Evolutionary conservation across 2,113 vertebrate genomes (phyloP), one percentile per base, ranked within the genome.

Genomic region (Mesitornis unicolor): DNA sequence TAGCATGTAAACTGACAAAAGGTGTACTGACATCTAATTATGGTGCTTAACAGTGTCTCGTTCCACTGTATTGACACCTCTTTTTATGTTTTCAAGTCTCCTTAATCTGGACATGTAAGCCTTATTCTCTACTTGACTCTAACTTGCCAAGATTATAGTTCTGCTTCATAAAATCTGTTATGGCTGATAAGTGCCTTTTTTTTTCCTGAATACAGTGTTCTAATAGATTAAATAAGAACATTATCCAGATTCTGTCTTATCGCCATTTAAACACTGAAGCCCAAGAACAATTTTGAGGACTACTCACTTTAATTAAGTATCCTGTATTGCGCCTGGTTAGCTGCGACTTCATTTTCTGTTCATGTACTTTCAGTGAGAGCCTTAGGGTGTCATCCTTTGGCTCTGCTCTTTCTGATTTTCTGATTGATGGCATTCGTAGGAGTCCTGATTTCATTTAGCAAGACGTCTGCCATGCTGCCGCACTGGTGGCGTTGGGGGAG

Each of bases 11-110:
- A 21, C 76, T 64, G 45, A 50, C 76, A 90, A 48, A 87, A 90
- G 84, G 28, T 54, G 24, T 88, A 54, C 85, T 90, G 86, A 84
- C 38, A 60, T 89, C 50, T 88, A 92, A 93, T 95, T 93, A 86
- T 33, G 12, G n/a, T 69, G 36, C 42, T 50, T 92, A 94, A 80
- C 65, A 90, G 63, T 45, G 33, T 86, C 87, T 80, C 80, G 21
- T 86, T 83, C 43, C 43, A 33, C 59, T 54, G 21, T 64, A 74
- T 25, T 65, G 82, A 85, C 9, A 60, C 28, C 2, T 56, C 42
- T 38, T 83, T 86, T 47, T 60, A 2, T 54, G 91, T 63, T 70
- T 60, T 42, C 29, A 43, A n/a, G 24, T 89, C 12, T 79, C 61
- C 35, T 48, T 88, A 43, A 48, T 91, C 63, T 90, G n/a, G 63